Evolutionary conservation across 92 coral and sea anemone genomes (phyloP).

Genomic region (Anthopleura xanthogrammica): DNA sequence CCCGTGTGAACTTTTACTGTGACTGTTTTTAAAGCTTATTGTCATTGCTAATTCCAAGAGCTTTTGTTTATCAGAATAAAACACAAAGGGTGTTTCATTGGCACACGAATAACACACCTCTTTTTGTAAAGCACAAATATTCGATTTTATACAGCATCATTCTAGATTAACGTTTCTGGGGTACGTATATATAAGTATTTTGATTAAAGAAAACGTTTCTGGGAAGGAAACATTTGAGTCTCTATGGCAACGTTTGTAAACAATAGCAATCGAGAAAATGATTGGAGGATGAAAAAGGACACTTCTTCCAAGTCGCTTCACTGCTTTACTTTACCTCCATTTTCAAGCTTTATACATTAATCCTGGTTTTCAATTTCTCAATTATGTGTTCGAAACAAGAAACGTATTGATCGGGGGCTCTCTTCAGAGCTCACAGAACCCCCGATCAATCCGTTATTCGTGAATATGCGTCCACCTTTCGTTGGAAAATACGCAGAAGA

Average conservation of each 20-base stretch:
- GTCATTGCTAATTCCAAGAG: not conserved
- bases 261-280: not conserved
- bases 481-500: not conserved
- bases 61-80: not conserved
- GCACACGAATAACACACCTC: not conserved
- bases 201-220: too few species aligned
- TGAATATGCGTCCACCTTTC: not conserved
- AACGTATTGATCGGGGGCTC: conserved; percentile 18
- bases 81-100: not conserved
- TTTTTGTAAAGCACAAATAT: not conserved
- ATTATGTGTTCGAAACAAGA: conserved; percentile 1
- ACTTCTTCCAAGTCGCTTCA: not conserved
- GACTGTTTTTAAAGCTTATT: not conserved
- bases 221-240: not conserved
- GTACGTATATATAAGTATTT: too few species aligned
- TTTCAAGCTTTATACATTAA: not conserved
- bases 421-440: conserved; percentile 20
- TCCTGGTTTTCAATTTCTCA: not conserved
- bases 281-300: not conserved
- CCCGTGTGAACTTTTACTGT: not conserved
- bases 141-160: not conserved
- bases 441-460: conserved; percentile 9
- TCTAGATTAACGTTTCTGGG: not conserved
- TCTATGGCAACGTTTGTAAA: not conserved
- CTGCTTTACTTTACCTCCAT: not conserved